Percentiles rank a stretch among this genome's conserved stretches.
phyloP scores from a whole-genome alignment of 2,113 vertebrate species.

The Chionomys nivalis region DNA sequence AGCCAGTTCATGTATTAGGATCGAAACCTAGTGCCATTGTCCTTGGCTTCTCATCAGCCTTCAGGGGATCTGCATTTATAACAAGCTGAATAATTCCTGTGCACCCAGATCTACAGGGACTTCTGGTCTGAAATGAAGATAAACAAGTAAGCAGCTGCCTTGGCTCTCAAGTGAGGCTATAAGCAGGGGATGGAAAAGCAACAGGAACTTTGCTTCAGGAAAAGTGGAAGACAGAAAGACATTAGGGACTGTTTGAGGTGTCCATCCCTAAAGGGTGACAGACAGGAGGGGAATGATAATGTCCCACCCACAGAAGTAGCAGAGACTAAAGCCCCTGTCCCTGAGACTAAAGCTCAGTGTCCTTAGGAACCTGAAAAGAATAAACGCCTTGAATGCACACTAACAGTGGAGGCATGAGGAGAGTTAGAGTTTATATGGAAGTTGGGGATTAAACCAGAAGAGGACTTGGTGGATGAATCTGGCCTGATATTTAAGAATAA shows the following conservation, averaged over 20 bases:
- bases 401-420: neutral
- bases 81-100: neutral
- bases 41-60: too few relatives aligned
- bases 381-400: neutral
- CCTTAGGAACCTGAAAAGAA: slow-evolving; percentile 28
- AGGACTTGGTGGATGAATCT: neutral
- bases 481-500: neutral
- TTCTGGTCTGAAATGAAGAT: neutral
- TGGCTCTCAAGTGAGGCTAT: neutral
- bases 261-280: neutral
- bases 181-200: neutral
- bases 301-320: neutral
- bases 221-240: neutral
- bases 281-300: neutral
- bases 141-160: neutral
- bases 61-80: slow-evolving; percentile 14
- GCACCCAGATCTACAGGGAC: neutral
- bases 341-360: neutral
- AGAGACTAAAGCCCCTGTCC: neutral
- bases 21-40: too few relatives aligned
- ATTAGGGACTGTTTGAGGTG: neutral
- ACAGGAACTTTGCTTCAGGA: neutral
- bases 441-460: neutral
- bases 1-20: too few relatives aligned
- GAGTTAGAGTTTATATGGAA: neutral